Evolutionary conservation across 1,140 invertebrate species (phyloP).

Genomic region (Sitophilus oryzae): DNA sequence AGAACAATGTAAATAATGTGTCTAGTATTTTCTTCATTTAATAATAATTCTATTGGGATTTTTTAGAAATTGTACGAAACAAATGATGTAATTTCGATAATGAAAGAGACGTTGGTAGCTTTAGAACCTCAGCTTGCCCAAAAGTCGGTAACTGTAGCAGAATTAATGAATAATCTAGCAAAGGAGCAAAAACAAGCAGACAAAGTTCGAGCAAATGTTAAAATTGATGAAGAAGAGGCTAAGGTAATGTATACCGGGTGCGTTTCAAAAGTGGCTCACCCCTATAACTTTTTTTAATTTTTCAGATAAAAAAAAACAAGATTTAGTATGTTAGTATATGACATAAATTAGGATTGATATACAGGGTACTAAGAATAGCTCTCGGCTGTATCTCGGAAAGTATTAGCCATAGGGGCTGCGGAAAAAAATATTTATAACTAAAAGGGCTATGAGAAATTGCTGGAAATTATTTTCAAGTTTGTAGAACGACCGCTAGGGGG

Average conservation of each 20-base stretch:
- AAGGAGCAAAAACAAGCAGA: conserved; percentile 81
- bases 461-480: not conserved
- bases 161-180: conserved; percentile 67
- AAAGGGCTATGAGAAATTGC: not conserved
- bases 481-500: no score
- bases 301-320: no score
- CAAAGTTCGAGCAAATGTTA: conserved; percentile 66
- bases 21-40: no score
- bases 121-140: conserved; percentile 80
- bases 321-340: no score
- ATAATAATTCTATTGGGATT: not conserved
- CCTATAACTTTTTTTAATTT: no score
- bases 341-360: no score
- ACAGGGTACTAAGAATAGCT: no score
- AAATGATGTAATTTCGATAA: conserved; percentile 73
- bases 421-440: no score
- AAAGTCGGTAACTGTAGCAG: conserved; percentile 74
- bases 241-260: conserved; percentile 54
- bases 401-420: no score
- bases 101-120: conserved; percentile 80
- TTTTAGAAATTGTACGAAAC: conserved; percentile 77
- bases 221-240: conserved; percentile 69
- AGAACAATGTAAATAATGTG: no score
- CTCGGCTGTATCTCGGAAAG: no score
- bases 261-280: no score